Conservation (phyloP, 2,888 invertebrate species). For the Phyllotreta cruciferae region DNA sequence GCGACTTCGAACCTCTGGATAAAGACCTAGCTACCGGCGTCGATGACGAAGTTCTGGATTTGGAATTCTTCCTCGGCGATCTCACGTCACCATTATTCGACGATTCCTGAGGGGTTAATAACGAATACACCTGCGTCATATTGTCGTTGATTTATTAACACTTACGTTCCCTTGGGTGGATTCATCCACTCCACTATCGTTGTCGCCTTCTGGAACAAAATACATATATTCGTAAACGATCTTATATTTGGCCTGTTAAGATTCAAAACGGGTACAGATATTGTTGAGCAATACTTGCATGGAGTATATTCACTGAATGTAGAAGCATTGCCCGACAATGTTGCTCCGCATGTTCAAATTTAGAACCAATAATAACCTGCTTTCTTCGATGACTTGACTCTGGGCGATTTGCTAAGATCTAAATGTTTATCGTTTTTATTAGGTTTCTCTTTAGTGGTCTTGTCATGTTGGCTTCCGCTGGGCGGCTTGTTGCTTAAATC, state of each 20-base stretch:
- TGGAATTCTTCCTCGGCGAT: slow-evolving; percentile 75
- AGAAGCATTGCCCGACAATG: too few relatives aligned
- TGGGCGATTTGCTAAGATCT: slow-evolving; percentile 37
- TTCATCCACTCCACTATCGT: slow-evolving; percentile 84
- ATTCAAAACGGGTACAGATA: not conserved
- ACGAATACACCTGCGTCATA: not conserved
- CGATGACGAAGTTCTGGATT: slow-evolving; percentile 59
- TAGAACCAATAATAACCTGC: slow-evolving; percentile 41
- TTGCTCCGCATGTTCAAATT: too few relatives aligned
- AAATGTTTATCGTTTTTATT: slow-evolving; percentile 27
- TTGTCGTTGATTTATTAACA: slow-evolving; percentile 13
- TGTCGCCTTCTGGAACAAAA: slow-evolving; percentile 77
- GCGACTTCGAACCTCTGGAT: slow-evolving; percentile 60
- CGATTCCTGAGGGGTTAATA: slow-evolving; percentile 34
- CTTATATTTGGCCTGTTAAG: not conserved
- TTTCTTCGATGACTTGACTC: slow-evolving; percentile 42
- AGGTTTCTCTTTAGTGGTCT: slow-evolving; percentile 26
- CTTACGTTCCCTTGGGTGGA: slow-evolving; percentile 82
- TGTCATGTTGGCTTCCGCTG: slow-evolving; percentile 4
- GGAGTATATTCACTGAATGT: too few relatives aligned
- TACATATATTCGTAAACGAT: slow-evolving; percentile 32
- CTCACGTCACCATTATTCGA: slow-evolving; percentile 71
- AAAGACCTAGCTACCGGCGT: slow-evolving; percentile 58
- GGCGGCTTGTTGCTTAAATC: slow-evolving; percentile 37
- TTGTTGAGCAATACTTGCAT: not conserved